These are phyloP conservation scores for Campylomormyrus numenius DNA, from an alignment of 2,113 vertebrate genomes.

Conservation along the genomic window DNA sequence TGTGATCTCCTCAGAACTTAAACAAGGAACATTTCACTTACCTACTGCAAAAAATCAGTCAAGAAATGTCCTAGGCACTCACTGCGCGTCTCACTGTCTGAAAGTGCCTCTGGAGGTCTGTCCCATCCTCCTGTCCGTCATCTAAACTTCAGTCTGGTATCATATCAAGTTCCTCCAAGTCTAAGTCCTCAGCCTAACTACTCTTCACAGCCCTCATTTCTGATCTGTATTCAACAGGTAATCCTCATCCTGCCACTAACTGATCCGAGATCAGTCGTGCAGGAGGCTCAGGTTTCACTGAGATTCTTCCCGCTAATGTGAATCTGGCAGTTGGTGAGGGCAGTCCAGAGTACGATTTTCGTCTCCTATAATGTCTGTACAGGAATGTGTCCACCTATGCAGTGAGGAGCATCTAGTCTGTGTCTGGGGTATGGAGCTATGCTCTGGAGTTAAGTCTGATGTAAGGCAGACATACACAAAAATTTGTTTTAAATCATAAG, in stretches of 20 bases:
- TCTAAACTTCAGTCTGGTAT: not conserved
- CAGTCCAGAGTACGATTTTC: not conserved
- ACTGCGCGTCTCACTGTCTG: not conserved
- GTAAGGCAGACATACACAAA: not conserved
- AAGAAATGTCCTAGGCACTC: not conserved
- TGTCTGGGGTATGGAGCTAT: not conserved
- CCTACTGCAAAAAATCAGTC: conserved; percentile 23
- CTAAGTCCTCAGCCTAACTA: conserved; percentile 8
- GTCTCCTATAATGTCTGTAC: not conserved
- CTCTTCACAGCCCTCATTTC: not conserved
- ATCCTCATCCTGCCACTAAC: not conserved
- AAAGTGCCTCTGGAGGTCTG: not conserved
- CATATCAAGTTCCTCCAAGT: not conserved
- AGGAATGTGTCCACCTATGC: not conserved
- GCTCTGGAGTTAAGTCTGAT: not conserved
- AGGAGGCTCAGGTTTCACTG: not conserved
- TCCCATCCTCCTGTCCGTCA: not conserved
- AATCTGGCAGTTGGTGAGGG: not conserved
- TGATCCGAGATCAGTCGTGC: not conserved
- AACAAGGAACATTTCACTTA: conserved; percentile 28
- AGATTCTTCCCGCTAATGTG: not conserved
- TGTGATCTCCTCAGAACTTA: not conserved
- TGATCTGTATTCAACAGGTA: not conserved
- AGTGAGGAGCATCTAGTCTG: not conserved
- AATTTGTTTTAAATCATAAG: not conserved